phyloP scores from a whole-genome alignment of 1,140 invertebrate species.

The Anastrepha obliqua region DNA sequence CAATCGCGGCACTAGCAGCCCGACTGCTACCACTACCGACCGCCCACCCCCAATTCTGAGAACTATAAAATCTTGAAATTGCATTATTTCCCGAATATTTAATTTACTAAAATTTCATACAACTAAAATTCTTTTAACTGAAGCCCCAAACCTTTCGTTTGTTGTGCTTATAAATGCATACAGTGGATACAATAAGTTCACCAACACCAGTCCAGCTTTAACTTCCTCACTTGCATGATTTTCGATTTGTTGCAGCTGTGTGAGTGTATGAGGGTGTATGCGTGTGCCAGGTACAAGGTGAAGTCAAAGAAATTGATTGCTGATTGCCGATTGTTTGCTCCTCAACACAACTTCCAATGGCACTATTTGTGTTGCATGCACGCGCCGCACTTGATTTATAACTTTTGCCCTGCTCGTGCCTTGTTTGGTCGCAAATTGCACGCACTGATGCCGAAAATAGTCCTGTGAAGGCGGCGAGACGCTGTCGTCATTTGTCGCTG shows the following conservation, averaged over 20 bases:
- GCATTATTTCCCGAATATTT: no score
- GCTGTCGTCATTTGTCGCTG: background rate
- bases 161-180: no score
- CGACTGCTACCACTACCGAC: no score
- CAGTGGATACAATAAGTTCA: background rate
- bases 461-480: background rate
- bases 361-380: constrained; percentile 37
- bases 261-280: background rate
- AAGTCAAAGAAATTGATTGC: background rate
- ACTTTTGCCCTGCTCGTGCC: constrained; percentile 13
- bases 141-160: no score
- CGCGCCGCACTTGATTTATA: constrained; percentile 29
- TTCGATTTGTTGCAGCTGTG: background rate
- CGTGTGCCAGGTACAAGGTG: background rate
- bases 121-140: no score
- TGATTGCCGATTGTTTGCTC: background rate
- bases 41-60: no score
- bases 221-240: background rate
- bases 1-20: no score
- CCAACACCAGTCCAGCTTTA: background rate
- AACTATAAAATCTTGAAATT: no score
- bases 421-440: constrained; percentile 45
- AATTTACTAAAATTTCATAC: no score
- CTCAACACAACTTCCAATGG: background rate
- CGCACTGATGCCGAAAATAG: constrained; percentile 3